Evolutionary conservation across 2,113 vertebrate species (phyloP), one percentile per base, ranked within the genome.

Genomic region (Setophaga coronata): DNA sequence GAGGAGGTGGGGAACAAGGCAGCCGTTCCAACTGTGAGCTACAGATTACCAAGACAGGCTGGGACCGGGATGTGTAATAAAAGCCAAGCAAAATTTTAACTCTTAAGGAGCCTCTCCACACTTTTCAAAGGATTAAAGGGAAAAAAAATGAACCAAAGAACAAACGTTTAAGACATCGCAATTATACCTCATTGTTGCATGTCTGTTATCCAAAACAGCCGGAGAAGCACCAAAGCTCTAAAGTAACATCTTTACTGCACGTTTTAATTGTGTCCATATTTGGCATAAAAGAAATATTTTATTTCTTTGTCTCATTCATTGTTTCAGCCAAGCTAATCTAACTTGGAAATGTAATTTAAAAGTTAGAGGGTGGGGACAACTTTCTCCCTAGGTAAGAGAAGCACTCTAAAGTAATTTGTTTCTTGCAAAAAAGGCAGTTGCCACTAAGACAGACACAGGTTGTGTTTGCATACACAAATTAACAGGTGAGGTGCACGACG

Each of bases 291-390:
- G 15, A 62, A 87, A 26, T 34, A 53, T 47, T 87, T 89, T 54
- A 78, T 81, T 80, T 80, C 91, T 82, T 82, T 60, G 90, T 93
- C 86, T 93, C 82, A 15, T 51, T 78, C 85, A 72, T 84, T 90
- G 79, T 82, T 93, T 90, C 13, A 81, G 54, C 18, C 53, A 65
- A 72, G 36, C 18, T 84, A 42, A 78, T 92, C 51, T 88, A 80
- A 92, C 51, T 70, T 73, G 79, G 65, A 88, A 78, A 94, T 21
- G 25, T 15, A 90, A 72, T 65, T 93, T 87, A 45, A 57, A 65
- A 91, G 82, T 29, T 36, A 38, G 28, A 73, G 56, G 64, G 38
- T 77, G 56, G 51, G 42, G 60, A 82, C 47, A 36, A 86, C 67
- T 82, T 90, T 94, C 71, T 95, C 89, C 26, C 14, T 62, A 51